Evolutionary conservation across 2,888 invertebrate genomes (phyloP).

Genomic region (Dryomyza anilis): DNA sequence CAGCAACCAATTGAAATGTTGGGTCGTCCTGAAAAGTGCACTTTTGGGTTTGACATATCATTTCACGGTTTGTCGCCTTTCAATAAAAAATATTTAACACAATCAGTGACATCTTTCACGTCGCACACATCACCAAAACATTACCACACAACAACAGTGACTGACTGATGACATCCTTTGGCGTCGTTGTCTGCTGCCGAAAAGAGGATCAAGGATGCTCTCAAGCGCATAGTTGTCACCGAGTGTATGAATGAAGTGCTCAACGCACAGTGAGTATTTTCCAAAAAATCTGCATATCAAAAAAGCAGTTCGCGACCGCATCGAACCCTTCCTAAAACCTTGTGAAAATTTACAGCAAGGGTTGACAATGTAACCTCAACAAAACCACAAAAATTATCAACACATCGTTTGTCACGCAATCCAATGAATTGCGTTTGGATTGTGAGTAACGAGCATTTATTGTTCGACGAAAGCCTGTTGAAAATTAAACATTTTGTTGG

Average conservation of each 20-base stretch:
- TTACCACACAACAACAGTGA: too few species aligned
- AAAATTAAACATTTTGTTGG: too few species aligned
- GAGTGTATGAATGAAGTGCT: too few species aligned
- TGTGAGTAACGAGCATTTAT: slow-evolving; percentile 32
- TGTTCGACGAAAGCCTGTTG: too few species aligned
- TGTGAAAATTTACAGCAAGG: slow-evolving; percentile 1
- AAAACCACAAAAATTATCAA: slow-evolving; percentile 32
- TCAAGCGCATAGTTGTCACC: slow-evolving; percentile 51
- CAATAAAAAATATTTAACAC: slow-evolving; percentile 61
- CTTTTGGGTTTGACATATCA: slow-evolving; percentile 62
- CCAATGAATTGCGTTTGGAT: slow-evolving; percentile 18
- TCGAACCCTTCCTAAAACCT: slow-evolving; percentile 24
- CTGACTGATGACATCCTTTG: too few species aligned
- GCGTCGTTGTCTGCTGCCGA: too few species aligned
- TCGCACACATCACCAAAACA: too few species aligned
- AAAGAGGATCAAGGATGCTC: slow-evolving; percentile 54
- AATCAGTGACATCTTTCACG: slow-evolving; percentile 34
- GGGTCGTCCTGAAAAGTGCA: slow-evolving; percentile 13
- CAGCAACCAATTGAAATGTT: slow-evolving; percentile 20
- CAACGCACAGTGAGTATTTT: not conserved
- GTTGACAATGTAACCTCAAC: slow-evolving; percentile 14
- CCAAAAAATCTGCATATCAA: slow-evolving; percentile 52
- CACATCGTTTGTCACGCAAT: slow-evolving; percentile 46
- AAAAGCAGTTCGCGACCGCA: slow-evolving; percentile 33
- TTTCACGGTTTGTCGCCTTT: slow-evolving; percentile 63